These are phyloP conservation scores for Brachystomella parvula DNA, from an alignment of 1,140 invertebrate species.

Conservation along the genomic window DNA sequence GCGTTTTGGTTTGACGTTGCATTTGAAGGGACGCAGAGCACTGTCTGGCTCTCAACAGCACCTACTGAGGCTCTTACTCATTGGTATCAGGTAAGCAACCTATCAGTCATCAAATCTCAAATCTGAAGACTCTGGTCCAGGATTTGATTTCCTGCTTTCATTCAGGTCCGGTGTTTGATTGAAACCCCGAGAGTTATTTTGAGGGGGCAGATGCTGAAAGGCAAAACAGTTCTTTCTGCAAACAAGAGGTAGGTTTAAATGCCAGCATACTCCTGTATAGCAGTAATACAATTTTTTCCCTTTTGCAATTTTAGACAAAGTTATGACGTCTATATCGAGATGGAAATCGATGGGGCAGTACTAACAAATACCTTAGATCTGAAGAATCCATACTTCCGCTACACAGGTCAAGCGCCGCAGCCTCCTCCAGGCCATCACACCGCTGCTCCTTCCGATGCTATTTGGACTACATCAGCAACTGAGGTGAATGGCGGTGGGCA, in stretches of 20 bases:
- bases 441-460: conserved; percentile 33
- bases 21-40: conserved; percentile 81
- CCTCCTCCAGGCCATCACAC: conserved; percentile 62
- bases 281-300: not conserved
- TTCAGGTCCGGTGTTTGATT: conserved; percentile 77
- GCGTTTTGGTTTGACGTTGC: conserved; percentile 99
- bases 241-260: conserved; percentile 70
- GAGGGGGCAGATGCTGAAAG: conserved; percentile 83
- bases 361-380: conserved; percentile 89
- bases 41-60: conserved; percentile 95
- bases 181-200: conserved; percentile 90
- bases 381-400: conserved; percentile 95
- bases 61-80: conserved; percentile 98
- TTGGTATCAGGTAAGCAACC: conserved; percentile 79
- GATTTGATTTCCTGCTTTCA: conserved; percentile 1
- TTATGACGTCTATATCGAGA: conserved; percentile 96
- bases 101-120: too few species aligned
- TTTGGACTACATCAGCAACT: conserved; percentile 25
- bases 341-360: conserved; percentile 76
- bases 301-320: conserved; percentile 63
- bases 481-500: conserved; percentile 20
- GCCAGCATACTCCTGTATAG: not conserved
- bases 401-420: conserved; percentile 67
- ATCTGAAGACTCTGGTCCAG: not conserved
- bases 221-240: conserved; percentile 76